Percentiles rank a stretch among this genome's conserved stretches.
These are phyloP conservation scores for Porphyrio hochstetteri DNA, from an alignment of 2,113 vertebrate genomes.

Conservation along the genomic window DNA sequence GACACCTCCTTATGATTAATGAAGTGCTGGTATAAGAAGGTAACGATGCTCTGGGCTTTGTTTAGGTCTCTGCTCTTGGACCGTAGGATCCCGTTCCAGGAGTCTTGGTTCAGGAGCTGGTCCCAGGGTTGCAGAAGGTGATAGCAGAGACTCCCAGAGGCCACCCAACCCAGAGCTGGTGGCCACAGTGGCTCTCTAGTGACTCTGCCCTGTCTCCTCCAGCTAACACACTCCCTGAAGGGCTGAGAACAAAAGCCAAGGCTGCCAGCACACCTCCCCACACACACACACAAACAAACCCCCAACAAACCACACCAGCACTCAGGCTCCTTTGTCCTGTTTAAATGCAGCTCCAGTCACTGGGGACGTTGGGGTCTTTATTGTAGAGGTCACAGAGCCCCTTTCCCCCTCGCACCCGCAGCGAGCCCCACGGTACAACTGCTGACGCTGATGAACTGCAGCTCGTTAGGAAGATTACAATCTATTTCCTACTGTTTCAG, in stretches of 20 bases:
- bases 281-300: background rate
- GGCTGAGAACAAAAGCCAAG: background rate
- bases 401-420: accelerated
- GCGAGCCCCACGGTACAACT: background rate
- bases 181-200: background rate
- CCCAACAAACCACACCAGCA: background rate
- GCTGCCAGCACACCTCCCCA: background rate
- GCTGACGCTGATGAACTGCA: background rate
- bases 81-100: background rate
- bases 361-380: background rate
- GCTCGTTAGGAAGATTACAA: background rate
- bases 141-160: background rate
- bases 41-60: background rate
- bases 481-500: background rate
- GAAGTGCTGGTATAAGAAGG: background rate
- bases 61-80: background rate
- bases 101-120: background rate
- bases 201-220: background rate
- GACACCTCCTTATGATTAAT: background rate
- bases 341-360: background rate
- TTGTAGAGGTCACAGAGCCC: background rate
- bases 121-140: background rate
- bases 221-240: background rate
- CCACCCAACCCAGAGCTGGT: background rate
- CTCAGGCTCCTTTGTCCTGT: background rate